Evolutionary conservation across 1,140 invertebrate genomes (phyloP).

Genomic region (Drosophila tsacasi): DNA sequence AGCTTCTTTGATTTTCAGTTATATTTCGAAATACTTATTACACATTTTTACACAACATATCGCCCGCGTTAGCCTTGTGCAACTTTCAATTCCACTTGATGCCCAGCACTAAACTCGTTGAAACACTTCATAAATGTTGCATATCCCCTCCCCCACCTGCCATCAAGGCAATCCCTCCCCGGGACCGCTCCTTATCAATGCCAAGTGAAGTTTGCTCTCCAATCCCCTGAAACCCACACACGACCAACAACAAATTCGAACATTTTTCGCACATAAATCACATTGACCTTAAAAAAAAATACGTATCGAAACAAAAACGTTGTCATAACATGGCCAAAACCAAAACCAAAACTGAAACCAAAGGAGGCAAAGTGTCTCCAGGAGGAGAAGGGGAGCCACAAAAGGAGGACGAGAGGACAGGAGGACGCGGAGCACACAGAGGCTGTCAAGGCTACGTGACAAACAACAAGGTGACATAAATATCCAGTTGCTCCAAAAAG

Average conservation of each 20-base stretch:
- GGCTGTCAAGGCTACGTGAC: slow-evolving; percentile 60
- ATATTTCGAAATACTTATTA: background rate
- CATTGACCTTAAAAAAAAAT: slow-evolving; percentile 79
- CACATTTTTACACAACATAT: background rate
- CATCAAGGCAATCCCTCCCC: background rate
- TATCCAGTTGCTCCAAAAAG: slow-evolving; percentile 76
- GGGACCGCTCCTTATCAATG: slow-evolving; percentile 41
- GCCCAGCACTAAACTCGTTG: slow-evolving; percentile 13
- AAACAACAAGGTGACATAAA: slow-evolving; percentile 80
- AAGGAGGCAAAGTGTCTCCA: slow-evolving; percentile 22
- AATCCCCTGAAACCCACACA: slow-evolving; percentile 22
- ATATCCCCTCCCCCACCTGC: background rate
- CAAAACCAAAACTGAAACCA: slow-evolving; percentile 14
- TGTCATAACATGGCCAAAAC: slow-evolving; percentile 64
- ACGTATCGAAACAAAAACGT: slow-evolving; percentile 34
- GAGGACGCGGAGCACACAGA: slow-evolving; percentile 4
- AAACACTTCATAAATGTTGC: slow-evolving; percentile 31
- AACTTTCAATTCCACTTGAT: slow-evolving; percentile 34
- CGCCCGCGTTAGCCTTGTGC: background rate
- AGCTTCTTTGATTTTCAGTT: too few species aligned
- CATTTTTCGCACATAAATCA: slow-evolving; percentile 75
- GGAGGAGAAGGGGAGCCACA: background rate
- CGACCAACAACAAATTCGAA: slow-evolving; percentile 24
- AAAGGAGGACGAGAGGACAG: background rate
- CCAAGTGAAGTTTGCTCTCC: slow-evolving; percentile 50